phyloP scores from a whole-genome alignment of 2,113 vertebrate species.

The Sitta europaea region DNA sequence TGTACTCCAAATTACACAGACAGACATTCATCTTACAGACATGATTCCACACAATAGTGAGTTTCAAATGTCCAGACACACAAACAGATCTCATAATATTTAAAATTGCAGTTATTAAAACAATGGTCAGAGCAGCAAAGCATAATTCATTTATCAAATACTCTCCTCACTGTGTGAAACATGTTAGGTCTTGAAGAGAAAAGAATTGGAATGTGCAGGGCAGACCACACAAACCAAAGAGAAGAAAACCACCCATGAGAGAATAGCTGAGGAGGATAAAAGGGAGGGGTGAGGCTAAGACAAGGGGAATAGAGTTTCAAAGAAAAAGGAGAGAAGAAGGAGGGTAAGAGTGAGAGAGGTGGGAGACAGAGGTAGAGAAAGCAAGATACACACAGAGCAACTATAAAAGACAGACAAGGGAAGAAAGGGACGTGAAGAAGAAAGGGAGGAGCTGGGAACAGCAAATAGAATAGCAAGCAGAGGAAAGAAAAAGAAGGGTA shows the following conservation, averaged over 20 bases:
- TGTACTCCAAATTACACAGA: not conserved
- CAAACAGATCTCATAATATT: not conserved
- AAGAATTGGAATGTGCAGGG: conserved; percentile 59
- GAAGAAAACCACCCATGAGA: conserved; percentile 52
- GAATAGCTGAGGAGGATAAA: conserved; percentile 30
- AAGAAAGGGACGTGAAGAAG: not conserved
- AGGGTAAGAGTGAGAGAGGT: conserved; percentile 11
- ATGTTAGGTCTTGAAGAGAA: conserved; percentile 63
- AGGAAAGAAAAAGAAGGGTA: not conserved
- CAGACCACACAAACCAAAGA: conserved; percentile 57
- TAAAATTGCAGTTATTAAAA: conserved; percentile 19
- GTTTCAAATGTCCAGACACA: not conserved
- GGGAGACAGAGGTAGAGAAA: not conserved
- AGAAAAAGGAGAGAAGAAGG: not conserved
- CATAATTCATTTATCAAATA: conserved; percentile 30
- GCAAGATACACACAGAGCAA: not conserved
- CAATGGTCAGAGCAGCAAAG: conserved; percentile 20
- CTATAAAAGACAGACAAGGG: not conserved
- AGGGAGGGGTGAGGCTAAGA: conserved; percentile 22
- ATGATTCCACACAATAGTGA: not conserved
- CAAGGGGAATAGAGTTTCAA: conserved; percentile 39
- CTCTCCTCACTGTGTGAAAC: conserved; percentile 36
- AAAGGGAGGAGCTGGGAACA: conserved; percentile 1
- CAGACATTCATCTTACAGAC: not conserved
- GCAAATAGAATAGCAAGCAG: not conserved